Percentiles rank a stretch among this genome's conserved stretches.
Conservation (phyloP, 2,888 invertebrate species). For the Meiosimyza decipiens region DNA sequence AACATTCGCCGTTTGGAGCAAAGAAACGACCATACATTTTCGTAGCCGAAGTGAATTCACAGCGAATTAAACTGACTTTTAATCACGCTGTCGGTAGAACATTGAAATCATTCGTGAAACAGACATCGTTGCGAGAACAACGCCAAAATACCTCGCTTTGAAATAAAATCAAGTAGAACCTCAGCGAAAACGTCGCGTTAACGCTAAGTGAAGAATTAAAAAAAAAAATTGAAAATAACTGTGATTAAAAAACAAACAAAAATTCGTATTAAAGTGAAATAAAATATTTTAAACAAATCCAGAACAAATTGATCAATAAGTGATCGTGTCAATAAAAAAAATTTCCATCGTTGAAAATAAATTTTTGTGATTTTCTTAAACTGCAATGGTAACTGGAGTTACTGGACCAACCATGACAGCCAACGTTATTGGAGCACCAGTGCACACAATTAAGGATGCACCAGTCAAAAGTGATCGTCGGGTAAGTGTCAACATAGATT, state of each 20-base stretch:
- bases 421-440: conserved; percentile 60
- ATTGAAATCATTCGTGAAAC: conserved; percentile 62
- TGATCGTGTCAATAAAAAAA: conserved; percentile 20
- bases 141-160: conserved; percentile 9
- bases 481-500: conserved; percentile 56
- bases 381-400: conserved; percentile 65
- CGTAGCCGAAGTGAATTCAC: conserved; percentile 24
- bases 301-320: conserved; percentile 26
- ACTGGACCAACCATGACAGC: conserved; percentile 60
- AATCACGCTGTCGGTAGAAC: conserved; percentile 61
- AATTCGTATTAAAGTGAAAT: background rate
- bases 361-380: conserved; percentile 27
- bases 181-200: background rate
- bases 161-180: background rate
- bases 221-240: conserved; percentile 45
- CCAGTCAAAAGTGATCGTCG: conserved; percentile 66
- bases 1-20: conserved; percentile 34
- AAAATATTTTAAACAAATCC: conserved; percentile 23
- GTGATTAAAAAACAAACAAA: conserved; percentile 39
- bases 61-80: conserved; percentile 51
- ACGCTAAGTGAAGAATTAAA: background rate
- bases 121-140: conserved; percentile 56
- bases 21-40: conserved; percentile 26
- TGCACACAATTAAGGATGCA: conserved; percentile 52
- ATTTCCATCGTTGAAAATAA: conserved; percentile 11